Percentiles rank a stretch among this genome's conserved stretches.
Evolutionary conservation across 2,797 vertebrate genomes (phyloP).

Genomic region (Chelon labrosus): DNA sequence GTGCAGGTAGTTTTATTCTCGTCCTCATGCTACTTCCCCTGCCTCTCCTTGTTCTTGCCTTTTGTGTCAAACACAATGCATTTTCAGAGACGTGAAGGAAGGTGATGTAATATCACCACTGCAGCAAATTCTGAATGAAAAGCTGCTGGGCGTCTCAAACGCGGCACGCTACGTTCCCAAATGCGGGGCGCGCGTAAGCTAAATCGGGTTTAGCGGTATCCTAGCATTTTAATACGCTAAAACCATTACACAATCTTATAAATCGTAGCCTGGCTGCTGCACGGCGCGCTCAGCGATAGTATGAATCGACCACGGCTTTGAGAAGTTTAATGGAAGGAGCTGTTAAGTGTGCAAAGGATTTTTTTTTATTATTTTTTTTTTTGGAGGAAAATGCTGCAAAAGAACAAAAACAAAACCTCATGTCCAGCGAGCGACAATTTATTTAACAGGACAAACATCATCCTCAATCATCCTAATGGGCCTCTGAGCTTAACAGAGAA

Average conservation of each 20-base stretch:
- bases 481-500: slow-evolving; percentile 62
- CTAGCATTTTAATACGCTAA: neutral
- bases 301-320: neutral
- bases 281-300: neutral
- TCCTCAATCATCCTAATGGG: slow-evolving; percentile 80
- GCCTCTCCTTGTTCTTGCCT: neutral
- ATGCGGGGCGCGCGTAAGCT: neutral
- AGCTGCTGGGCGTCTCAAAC: slow-evolving; percentile 3
- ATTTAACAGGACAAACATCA: slow-evolving; percentile 63
- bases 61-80: neutral
- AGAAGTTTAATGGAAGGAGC: slow-evolving; percentile 7
- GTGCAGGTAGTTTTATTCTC: neutral
- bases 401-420: slow-evolving; percentile 37
- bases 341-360: neutral
- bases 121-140: slow-evolving; percentile 12
- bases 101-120: slow-evolving; percentile 11
- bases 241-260: slow-evolving; percentile 1
- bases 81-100: neutral
- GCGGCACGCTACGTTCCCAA: neutral
- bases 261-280: neutral
- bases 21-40: neutral
- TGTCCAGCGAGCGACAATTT: slow-evolving; percentile 45
- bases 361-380: too few relatives aligned
- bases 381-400: too few relatives aligned
- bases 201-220: neutral